Conservation (phyloP, 2,888 invertebrate species). For the Macaria liturata region DNA sequence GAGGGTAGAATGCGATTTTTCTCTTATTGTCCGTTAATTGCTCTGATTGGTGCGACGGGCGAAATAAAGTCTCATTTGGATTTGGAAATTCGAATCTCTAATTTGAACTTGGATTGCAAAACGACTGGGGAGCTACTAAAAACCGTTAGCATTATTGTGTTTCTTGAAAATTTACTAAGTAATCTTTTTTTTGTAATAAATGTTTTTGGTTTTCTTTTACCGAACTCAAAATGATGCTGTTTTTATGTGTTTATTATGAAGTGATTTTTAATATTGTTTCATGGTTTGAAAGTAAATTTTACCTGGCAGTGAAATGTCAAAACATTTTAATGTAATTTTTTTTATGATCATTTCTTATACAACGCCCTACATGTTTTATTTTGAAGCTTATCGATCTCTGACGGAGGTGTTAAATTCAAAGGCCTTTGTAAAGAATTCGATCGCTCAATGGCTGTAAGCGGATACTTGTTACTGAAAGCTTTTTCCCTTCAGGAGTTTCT, state of each 20-base stretch:
- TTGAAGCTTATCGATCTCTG: constrained; percentile 16
- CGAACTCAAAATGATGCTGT: no score
- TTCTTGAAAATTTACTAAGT: no score
- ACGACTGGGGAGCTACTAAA: constrained; percentile 26
- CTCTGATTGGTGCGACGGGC: constrained; percentile 71
- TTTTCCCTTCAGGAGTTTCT: constrained; percentile 8
- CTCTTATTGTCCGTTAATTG: constrained; percentile 70
- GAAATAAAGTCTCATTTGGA: constrained; percentile 67
- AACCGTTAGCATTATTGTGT: no score
- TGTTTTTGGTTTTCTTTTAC: no score
- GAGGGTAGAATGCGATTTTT: constrained; percentile 50
- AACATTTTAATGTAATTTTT: no score
- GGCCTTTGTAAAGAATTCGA: constrained; percentile 8
- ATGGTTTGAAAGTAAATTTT: no score
- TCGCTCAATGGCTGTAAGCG: constrained; percentile 12
- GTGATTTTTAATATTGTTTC: no score
- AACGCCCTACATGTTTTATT: constrained; percentile 14
- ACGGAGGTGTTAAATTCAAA: constrained; percentile 12
- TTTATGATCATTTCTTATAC: background rate
- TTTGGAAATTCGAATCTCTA: constrained; percentile 57
- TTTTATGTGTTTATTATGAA: no score
- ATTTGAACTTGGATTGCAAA: constrained; percentile 60
- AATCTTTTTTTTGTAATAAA: no score
- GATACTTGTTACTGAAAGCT: constrained; percentile 12
- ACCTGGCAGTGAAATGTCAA: no score